These are phyloP conservation scores for Platycnemis pennipes DNA, from an alignment of 2,888 invertebrate genomes.

Conservation along the genomic window DNA sequence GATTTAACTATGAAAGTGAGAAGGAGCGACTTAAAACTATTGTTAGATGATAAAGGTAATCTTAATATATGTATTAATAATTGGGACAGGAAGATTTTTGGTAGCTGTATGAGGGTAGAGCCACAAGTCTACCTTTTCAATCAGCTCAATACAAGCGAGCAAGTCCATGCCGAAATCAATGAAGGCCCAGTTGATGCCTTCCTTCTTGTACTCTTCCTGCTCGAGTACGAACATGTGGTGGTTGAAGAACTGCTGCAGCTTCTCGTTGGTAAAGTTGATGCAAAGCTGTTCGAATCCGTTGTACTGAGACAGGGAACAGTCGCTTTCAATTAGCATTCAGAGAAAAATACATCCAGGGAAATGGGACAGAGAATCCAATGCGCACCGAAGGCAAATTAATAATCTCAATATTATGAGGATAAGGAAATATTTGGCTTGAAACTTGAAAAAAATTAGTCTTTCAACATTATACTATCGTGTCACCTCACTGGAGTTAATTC, in stretches of 20 bases:
- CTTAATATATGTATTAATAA: background rate
- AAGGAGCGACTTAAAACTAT: background rate
- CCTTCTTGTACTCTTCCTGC: slow-evolving; percentile 98
- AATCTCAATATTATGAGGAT: too few relatives aligned
- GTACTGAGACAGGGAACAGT: slow-evolving; percentile 85
- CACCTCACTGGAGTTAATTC: too few relatives aligned
- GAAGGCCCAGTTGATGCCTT: slow-evolving; percentile 98
- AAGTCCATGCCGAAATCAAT: slow-evolving; percentile 99
- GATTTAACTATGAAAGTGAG: too few relatives aligned
- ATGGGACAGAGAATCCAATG: background rate
- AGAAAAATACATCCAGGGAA: background rate
- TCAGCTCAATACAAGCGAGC: slow-evolving; percentile 98
- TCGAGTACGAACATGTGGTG: slow-evolving; percentile 99
- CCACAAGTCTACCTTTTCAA: slow-evolving; percentile 91
- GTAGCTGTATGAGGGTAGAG: slow-evolving; percentile 68
- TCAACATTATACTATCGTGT: too few relatives aligned
- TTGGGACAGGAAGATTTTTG: background rate
- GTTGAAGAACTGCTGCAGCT: slow-evolving; percentile 99
- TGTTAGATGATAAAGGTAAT: background rate
- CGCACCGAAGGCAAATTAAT: background rate
- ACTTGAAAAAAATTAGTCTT: too few relatives aligned
- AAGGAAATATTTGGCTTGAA: too few relatives aligned
- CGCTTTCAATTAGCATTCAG: slow-evolving; percentile 75
- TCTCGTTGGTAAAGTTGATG: slow-evolving; percentile 99
- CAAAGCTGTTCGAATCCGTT: slow-evolving; percentile 99